phyloP scores from a whole-genome alignment of 1,140 invertebrate genomes.

The Tyrophagus putrescentiae region DNA sequence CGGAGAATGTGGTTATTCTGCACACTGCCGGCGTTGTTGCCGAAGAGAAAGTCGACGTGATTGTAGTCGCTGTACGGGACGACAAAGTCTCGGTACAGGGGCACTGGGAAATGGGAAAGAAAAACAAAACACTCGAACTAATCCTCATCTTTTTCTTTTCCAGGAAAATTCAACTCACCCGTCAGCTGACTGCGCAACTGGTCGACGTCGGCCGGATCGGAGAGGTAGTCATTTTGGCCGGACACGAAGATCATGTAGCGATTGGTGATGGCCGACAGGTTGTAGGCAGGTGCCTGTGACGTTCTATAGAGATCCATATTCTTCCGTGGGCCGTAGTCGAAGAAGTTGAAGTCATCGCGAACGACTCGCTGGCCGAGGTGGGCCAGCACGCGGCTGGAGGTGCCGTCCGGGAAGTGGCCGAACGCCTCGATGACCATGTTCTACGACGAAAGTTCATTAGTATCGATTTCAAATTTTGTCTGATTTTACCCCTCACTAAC shows the following conservation, averaged over 20 bases:
- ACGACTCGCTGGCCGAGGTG: conserved; percentile 19
- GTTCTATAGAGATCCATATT: conserved; percentile 15
- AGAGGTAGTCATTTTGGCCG: conserved; percentile 16
- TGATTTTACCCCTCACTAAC: not conserved
- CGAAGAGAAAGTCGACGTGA: conserved; percentile 21
- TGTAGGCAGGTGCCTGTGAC: conserved; percentile 10
- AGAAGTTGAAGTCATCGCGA: conserved; percentile 21
- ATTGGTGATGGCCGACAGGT: conserved; percentile 15
- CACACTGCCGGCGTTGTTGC: conserved; percentile 3
- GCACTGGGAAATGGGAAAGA: conserved; percentile 5
- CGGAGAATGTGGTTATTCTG: conserved; percentile 13
- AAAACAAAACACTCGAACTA: no score
- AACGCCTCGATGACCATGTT: not conserved
- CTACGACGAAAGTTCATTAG: not conserved
- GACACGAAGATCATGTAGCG: conserved; percentile 17
- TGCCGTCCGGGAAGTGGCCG: conserved; percentile 18
- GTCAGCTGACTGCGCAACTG: conserved; percentile 13
- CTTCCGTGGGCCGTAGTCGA: conserved; percentile 18
- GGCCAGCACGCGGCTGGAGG: conserved; percentile 1
- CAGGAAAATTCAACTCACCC: conserved; percentile 3
- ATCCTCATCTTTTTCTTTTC: not conserved
- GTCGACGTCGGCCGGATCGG: conserved; percentile 19
- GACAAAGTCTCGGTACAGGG: conserved; percentile 14
- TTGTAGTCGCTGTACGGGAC: conserved; percentile 18
- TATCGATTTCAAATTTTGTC: not conserved